These are phyloP conservation scores for Myotis daubentonii DNA, from an alignment of 2,797 vertebrate genomes.

Conservation along the genomic window DNA sequence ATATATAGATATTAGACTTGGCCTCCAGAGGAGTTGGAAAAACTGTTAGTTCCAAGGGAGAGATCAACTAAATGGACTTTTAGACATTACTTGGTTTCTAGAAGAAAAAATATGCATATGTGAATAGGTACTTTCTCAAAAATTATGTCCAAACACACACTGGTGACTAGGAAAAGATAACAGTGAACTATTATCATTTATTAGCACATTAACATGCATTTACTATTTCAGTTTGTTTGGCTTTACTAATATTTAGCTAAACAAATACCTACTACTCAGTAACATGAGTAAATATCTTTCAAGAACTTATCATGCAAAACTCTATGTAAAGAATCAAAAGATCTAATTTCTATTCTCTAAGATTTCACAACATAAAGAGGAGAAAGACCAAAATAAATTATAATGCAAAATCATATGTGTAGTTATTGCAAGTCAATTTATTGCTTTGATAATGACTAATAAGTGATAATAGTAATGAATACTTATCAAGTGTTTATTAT, in stretches of 20 bases:
- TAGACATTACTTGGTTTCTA: background rate
- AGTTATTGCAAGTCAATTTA: background rate
- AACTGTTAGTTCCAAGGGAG: background rate
- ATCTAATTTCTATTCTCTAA: background rate
- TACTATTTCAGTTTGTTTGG: background rate
- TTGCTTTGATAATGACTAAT: background rate
- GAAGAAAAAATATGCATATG: background rate
- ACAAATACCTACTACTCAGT: background rate
- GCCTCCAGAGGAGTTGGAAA: background rate
- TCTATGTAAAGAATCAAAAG: background rate
- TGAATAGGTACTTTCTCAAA: background rate
- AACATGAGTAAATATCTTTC: background rate
- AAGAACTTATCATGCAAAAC: background rate
- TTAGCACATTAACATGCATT: background rate
- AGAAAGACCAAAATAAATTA: background rate
- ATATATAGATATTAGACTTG: background rate
- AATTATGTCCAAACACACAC: background rate
- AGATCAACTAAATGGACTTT: background rate
- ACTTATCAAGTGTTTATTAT: background rate
- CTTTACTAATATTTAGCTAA: background rate
- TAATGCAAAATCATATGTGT: background rate
- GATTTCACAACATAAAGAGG: background rate
- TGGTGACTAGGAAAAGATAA: background rate
- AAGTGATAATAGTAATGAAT: background rate
- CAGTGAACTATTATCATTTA: background rate